Percentiles rank a stretch among this genome's conserved stretches.
phyloP scores from a whole-genome alignment of 2,113 vertebrate species.

The Apistogramma diplotaenia region DNA sequence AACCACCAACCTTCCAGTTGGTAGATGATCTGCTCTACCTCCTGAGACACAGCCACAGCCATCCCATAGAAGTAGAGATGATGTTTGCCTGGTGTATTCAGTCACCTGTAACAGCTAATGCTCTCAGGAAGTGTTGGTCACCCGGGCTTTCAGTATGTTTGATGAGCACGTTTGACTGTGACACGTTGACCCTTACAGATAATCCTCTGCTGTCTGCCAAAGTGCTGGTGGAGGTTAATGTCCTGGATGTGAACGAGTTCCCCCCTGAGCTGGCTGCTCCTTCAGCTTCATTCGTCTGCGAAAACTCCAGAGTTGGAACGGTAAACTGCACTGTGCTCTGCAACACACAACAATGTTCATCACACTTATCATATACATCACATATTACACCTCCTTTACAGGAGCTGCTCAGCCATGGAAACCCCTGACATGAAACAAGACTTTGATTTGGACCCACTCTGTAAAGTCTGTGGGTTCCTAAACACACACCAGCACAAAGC shows the following conservation, averaged over 20 bases:
- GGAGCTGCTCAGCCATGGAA: background rate
- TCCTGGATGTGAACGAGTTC: conserved; percentile 94
- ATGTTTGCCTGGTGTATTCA: no score
- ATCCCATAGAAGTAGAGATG: no score
- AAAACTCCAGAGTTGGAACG: conserved; percentile 89
- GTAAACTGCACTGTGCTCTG: conserved; percentile 66
- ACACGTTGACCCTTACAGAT: conserved; percentile 69
- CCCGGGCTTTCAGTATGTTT: background rate
- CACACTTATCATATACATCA: no score
- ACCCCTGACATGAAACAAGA: background rate
- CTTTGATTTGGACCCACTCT: no score
- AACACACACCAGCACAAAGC: no score
- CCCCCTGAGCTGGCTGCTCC: conserved; percentile 87
- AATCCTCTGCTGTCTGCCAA: conserved; percentile 84
- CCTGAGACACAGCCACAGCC: no score
- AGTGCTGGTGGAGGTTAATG: conserved; percentile 83
- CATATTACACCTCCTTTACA: no score
- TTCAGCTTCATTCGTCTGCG: conserved; percentile 87
- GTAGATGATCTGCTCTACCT: no score
- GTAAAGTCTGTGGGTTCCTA: no score
- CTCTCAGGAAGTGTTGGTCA: background rate
- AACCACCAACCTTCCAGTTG: no score
- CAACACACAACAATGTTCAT: background rate
- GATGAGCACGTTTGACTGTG: background rate
- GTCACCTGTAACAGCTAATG: no score